These are phyloP conservation scores for Pogonocichla stellata DNA, from an alignment of 2,113 vertebrate genomes.

Conservation along the genomic window DNA sequence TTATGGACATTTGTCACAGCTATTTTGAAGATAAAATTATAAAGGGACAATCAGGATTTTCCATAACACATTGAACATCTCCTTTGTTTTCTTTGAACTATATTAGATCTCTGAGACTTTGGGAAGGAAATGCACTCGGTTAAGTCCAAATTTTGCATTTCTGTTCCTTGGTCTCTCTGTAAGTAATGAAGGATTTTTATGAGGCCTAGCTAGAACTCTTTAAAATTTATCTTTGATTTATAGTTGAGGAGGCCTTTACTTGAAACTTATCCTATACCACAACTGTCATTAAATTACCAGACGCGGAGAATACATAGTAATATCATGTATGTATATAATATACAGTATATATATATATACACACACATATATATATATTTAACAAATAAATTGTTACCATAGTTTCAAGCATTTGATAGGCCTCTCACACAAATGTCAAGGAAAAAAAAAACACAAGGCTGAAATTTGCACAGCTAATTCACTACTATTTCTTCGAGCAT, in stretches of 20 bases:
- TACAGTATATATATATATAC: neutral
- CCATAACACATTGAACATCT: neutral
- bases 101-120: neutral
- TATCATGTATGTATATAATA: neutral
- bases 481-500: neutral
- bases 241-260: neutral
- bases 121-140: neutral
- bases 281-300: neutral
- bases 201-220: neutral
- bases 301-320: neutral
- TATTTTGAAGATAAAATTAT: neutral
- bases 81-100: neutral
- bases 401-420: neutral
- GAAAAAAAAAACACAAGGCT: neutral
- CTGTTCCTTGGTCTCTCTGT: neutral
- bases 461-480: neutral
- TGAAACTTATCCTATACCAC: neutral
- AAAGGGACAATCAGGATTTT: neutral
- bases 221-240: neutral
- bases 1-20: neutral
- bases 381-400: neutral
- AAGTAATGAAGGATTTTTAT: neutral
- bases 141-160: neutral
- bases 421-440: neutral
- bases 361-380: neutral